Conservation (phyloP, 2,113 vertebrate genomes). For the Syngnathus floridae region DNA sequence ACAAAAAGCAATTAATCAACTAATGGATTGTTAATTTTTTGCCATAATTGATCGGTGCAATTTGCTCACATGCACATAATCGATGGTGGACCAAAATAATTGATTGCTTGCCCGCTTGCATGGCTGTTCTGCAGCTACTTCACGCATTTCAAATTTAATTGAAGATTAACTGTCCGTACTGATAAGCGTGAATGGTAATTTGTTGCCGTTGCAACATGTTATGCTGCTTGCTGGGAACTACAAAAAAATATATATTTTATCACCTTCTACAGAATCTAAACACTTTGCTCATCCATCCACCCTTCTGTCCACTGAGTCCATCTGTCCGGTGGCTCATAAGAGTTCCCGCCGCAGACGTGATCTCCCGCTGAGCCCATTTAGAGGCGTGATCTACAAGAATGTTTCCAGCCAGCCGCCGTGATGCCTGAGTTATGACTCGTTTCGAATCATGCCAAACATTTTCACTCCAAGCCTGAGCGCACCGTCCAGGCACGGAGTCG, state of each 20-base stretch:
- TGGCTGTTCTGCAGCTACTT: too few species aligned
- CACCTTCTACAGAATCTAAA: background rate
- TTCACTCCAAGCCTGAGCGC: background rate
- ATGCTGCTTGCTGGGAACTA: background rate
- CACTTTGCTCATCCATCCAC: background rate
- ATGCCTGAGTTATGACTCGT: slow-evolving; percentile 3
- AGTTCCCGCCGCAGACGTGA: slow-evolving; percentile 30
- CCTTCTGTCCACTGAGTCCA: slow-evolving; percentile 7
- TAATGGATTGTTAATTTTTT: slow-evolving; percentile 1
- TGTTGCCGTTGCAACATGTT: background rate
- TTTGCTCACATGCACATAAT: slow-evolving; percentile 2
- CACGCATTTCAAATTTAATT: too few species aligned
- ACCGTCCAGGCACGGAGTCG: background rate
- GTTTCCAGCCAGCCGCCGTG: slow-evolving; percentile 38
- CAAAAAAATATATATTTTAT: background rate
- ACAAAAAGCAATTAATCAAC: background rate
- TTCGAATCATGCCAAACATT: background rate
- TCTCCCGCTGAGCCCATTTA: slow-evolving; percentile 47
- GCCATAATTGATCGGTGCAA: background rate
- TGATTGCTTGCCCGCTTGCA: background rate
- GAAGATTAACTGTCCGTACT: too few species aligned
- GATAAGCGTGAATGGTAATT: too few species aligned
- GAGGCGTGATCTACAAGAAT: slow-evolving; percentile 42
- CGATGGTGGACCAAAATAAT: slow-evolving; percentile 2
- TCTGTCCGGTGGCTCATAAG: slow-evolving; percentile 26